phyloP scores from a whole-genome alignment of 2,888 invertebrate genomes.

The Auanema sp. region DNA sequence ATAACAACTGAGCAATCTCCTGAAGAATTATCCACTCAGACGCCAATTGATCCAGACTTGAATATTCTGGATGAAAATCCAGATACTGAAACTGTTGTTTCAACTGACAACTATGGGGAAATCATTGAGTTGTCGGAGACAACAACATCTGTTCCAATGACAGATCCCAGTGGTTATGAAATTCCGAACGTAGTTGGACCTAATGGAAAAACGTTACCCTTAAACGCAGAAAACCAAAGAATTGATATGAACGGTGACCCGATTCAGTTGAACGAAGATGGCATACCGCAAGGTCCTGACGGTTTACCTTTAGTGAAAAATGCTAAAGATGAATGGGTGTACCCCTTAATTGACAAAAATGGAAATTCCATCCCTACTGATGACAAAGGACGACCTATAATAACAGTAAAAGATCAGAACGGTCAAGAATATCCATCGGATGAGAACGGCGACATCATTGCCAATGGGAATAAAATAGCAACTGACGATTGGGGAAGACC shows the following conservation, averaged over 20 bases:
- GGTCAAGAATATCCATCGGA: conserved; percentile 32
- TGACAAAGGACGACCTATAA: conserved; percentile 36
- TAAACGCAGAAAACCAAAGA: neutral
- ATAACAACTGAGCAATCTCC: conserved; percentile 35
- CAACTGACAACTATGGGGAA: too few species aligned
- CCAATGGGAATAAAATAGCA: neutral
- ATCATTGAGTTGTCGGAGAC: too few species aligned
- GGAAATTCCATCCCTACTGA: conserved; percentile 43
- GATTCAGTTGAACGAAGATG: conserved; percentile 40
- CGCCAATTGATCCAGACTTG: conserved; percentile 9
- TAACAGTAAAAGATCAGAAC: conserved; percentile 39
- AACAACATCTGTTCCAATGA: conserved; percentile 41
- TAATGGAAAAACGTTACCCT: conserved; percentile 25
- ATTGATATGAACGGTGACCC: conserved; percentile 45
- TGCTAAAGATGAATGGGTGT: conserved; percentile 52
- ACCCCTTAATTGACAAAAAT: conserved; percentile 45
- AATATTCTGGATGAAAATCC: neutral
- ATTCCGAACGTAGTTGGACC: conserved; percentile 25
- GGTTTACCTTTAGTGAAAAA: conserved; percentile 45
- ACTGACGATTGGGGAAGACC: neutral
- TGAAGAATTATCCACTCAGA: conserved; percentile 32
- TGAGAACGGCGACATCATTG: conserved; percentile 34
- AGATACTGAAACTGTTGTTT: too few species aligned
- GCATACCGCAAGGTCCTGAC: conserved; percentile 43
- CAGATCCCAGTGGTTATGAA: conserved; percentile 30